Conservation (phyloP, 2,888 invertebrate genomes). For the Callyntrura guangdongensis region DNA sequence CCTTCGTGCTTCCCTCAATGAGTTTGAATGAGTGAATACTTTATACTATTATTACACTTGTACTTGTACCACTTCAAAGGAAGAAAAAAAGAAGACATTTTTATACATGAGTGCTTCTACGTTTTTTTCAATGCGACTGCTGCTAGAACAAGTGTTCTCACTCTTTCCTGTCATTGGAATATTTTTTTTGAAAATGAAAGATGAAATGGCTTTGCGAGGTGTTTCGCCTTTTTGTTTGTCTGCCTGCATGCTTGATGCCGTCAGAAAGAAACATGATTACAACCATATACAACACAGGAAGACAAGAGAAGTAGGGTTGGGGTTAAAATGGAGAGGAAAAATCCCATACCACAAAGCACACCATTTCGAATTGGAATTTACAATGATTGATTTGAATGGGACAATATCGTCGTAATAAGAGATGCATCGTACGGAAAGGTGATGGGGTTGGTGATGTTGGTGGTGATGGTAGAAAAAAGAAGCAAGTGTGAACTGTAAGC, state of each 20-base stretch:
- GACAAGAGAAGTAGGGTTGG: not conserved
- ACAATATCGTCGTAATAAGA: slow-evolving; percentile 56
- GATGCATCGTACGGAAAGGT: not conserved
- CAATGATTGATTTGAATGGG: slow-evolving; percentile 77
- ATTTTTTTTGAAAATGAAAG: slow-evolving; percentile 16
- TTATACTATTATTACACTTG: slow-evolving; percentile 42
- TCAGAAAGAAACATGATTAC: not conserved
- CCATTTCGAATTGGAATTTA: slow-evolving; percentile 36
- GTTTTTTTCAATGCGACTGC: not conserved
- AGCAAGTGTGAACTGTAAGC: slow-evolving; percentile 6
- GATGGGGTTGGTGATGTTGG: not conserved
- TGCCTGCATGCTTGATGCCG: slow-evolving; percentile 14
- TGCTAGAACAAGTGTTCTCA: not conserved
- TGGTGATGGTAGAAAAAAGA: slow-evolving; percentile 11
- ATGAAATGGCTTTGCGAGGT: slow-evolving; percentile 34
- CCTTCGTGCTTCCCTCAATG: not conserved
- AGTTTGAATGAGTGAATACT: slow-evolving; percentile 24
- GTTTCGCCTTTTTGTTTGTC: slow-evolving; percentile 41
- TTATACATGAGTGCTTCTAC: slow-evolving; percentile 41
- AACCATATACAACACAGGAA: not conserved
- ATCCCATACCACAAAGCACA: not conserved
- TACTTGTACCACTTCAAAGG: slow-evolving; percentile 43
- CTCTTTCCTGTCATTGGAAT: not conserved
- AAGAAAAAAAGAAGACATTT: slow-evolving; percentile 36
- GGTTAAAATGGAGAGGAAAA: slow-evolving; percentile 22